Conservation (phyloP, 2,888 invertebrate genomes). For the Drosophila paranaensis region DNA sequence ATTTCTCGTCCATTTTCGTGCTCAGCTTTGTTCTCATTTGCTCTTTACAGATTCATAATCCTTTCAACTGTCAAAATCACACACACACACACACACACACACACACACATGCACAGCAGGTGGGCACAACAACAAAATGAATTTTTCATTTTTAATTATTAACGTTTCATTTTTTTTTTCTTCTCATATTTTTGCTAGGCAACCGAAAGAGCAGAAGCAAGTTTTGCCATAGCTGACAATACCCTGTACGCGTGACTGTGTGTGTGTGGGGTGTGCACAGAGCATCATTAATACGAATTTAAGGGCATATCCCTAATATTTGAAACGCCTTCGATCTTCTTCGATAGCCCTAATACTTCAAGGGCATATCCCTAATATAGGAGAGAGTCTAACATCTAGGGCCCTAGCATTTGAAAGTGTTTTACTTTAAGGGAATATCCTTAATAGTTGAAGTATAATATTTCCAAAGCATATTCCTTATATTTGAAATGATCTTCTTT, state of each 20-base stretch:
- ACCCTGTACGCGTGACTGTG: not conserved
- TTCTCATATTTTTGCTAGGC: conserved; percentile 57
- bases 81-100: conserved; percentile 8
- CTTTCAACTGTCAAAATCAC: conserved; percentile 49
- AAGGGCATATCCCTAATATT: not conserved
- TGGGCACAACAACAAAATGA: conserved; percentile 16
- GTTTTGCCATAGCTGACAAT: conserved; percentile 5
- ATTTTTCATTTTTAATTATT: conserved; percentile 65
- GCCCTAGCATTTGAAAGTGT: not conserved
- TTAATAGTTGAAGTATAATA: too few relatives aligned
- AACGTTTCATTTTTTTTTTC: conserved; percentile 26
- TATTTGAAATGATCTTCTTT: not conserved
- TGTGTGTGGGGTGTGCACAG: not conserved
- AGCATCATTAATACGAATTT: too few relatives aligned
- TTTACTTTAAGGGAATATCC: too few relatives aligned
- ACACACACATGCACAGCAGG: conserved; percentile 19
- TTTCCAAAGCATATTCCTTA: too few relatives aligned
- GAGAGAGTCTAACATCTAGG: not conserved
- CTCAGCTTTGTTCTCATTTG: conserved; percentile 36
- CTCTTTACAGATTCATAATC: conserved; percentile 57
- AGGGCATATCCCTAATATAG: not conserved
- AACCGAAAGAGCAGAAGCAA: conserved; percentile 38
- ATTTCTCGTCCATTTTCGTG: conserved; percentile 34
- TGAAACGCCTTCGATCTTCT: too few relatives aligned
- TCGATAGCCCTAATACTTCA: too few relatives aligned